Percentiles rank a stretch among this genome's conserved stretches.
These are phyloP conservation scores for Pelosia muscerda DNA, from an alignment of 2,888 invertebrate genomes.

Conservation along the genomic window DNA sequence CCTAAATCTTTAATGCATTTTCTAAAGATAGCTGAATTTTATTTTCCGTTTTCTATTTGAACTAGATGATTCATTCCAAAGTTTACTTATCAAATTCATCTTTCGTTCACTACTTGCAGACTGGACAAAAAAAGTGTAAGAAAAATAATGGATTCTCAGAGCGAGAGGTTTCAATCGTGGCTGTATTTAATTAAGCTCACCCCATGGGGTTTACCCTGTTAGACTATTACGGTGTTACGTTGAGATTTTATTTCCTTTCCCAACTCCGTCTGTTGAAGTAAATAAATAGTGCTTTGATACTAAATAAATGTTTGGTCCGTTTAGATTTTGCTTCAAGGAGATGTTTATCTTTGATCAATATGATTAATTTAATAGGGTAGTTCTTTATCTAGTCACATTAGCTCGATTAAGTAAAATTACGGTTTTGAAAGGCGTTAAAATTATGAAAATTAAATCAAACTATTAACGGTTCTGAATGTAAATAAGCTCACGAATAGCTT, in stretches of 20 bases:
- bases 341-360: neutral
- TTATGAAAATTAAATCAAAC: no score
- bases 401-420: neutral
- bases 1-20: no score
- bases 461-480: no score
- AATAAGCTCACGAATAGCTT: no score
- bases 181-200: conserved; percentile 78
- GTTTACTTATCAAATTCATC: conserved; percentile 44
- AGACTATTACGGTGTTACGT: conserved; percentile 58
- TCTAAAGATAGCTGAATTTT: neutral
- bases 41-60: neutral
- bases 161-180: conserved; percentile 76
- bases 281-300: conserved; percentile 44
- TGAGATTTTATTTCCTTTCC: conserved; percentile 56
- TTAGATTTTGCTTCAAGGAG: neutral
- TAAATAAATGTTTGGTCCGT: neutral
- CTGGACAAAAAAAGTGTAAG: conserved; percentile 63
- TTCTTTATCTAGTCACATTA: neutral
- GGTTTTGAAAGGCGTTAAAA: no score
- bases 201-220: conserved; percentile 65
- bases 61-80: neutral
- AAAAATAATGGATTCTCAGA: conserved; percentile 74
- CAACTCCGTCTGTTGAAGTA: conserved; percentile 31
- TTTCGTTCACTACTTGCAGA: conserved; percentile 43
- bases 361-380: neutral